A percentile compares a stretch with the other conserved stretches of the same genome.
Evolutionary conservation across 2,113 vertebrate species (phyloP).

Genomic region (Butastur rufipennis): DNA sequence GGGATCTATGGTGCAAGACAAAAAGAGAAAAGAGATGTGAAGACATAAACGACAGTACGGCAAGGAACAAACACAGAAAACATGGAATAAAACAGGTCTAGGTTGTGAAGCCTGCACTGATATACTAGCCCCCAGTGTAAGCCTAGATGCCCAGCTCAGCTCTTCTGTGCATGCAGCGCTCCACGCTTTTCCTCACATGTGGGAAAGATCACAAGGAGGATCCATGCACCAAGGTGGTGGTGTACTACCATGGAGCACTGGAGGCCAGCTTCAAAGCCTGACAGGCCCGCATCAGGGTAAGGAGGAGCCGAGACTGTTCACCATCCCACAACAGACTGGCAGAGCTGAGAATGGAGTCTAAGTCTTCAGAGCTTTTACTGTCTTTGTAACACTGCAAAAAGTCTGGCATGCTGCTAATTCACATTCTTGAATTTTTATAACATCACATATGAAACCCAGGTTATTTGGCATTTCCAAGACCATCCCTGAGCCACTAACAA

Average conservation of each 20-base stretch:
- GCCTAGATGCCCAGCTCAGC: background rate
- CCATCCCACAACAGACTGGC: background rate
- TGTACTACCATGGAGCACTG: background rate
- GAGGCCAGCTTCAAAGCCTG: background rate
- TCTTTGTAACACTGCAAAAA: background rate
- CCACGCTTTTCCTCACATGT: rapidly evolving
- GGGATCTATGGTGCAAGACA: constrained; percentile 33
- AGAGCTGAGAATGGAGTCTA: background rate
- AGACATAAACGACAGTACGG: background rate
- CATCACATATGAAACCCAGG: background rate
- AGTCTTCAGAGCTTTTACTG: background rate
- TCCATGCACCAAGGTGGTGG: background rate
- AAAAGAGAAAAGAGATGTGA: background rate
- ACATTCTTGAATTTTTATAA: background rate
- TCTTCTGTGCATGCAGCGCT: no score
- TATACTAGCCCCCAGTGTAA: background rate
- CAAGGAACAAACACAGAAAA: background rate
- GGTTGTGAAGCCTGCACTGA: background rate
- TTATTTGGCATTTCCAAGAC: background rate
- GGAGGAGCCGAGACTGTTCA: background rate
- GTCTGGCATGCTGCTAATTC: background rate
- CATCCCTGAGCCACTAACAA: background rate
- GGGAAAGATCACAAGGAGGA: background rate
- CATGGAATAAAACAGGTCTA: background rate
- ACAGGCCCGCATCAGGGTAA: background rate